Evolutionary conservation across 2,797 vertebrate species (phyloP).

Genomic region (Chaetodon trifasciatus): DNA sequence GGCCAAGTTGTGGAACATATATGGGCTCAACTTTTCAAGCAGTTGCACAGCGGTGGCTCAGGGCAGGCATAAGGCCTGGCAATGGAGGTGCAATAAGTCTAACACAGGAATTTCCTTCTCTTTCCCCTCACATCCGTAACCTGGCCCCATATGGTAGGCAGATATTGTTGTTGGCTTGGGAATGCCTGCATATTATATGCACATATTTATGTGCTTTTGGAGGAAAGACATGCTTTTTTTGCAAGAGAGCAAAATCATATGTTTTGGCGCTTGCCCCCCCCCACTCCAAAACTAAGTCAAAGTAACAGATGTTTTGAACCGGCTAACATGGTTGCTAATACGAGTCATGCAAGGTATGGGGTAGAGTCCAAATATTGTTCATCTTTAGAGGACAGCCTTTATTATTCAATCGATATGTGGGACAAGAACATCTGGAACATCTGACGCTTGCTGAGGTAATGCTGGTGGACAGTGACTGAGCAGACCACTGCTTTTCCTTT

Average conservation of each 20-base stretch:
- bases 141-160: constrained; percentile 88
- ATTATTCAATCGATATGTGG: constrained; percentile 63
- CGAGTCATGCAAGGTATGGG: constrained; percentile 74
- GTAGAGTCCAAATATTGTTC: constrained; percentile 67
- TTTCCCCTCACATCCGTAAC: constrained; percentile 74
- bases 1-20: constrained; percentile 33
- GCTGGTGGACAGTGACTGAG: constrained; percentile 61
- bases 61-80: constrained; percentile 65
- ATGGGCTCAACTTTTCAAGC: constrained; percentile 61
- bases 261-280: constrained; percentile 65
- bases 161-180: constrained; percentile 84
- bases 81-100: constrained; percentile 78
- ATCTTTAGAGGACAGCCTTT: constrained; percentile 65
- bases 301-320: constrained; percentile 76
- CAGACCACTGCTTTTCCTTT: constrained; percentile 7
- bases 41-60: constrained; percentile 62
- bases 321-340: constrained; percentile 72
- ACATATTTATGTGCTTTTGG: constrained; percentile 83
- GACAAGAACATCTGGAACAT: constrained; percentile 77
- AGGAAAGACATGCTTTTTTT: constrained; percentile 65
- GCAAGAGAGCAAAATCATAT: constrained; percentile 76
- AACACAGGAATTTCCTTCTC: constrained; percentile 84
- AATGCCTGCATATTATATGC: constrained; percentile 73
- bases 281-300: constrained; percentile 70
- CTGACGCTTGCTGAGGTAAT: constrained; percentile 69